Conservation (phyloP, 2,113 vertebrate species). For the Atrichornis clamosus region DNA sequence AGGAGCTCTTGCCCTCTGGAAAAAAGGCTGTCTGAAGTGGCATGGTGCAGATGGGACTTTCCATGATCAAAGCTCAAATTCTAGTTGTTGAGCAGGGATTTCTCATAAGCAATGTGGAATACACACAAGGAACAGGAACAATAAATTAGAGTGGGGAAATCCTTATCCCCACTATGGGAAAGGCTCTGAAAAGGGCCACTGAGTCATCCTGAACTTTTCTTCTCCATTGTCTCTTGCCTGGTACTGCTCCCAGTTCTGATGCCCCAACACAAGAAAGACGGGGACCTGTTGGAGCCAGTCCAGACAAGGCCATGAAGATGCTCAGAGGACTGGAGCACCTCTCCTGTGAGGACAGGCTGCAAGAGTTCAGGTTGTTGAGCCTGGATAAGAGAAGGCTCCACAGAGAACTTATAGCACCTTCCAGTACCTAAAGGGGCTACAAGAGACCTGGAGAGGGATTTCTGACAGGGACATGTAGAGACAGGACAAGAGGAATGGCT, state of each 20-base stretch:
- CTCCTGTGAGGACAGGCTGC: background rate
- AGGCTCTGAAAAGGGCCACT: background rate
- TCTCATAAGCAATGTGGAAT: background rate
- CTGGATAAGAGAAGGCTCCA: background rate
- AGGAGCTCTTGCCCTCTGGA: background rate
- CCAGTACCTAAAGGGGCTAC: background rate
- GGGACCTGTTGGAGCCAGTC: background rate
- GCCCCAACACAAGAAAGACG: background rate
- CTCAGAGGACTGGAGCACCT: background rate
- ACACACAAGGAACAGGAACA: background rate
- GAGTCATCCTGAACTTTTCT: background rate
- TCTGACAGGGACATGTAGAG: background rate
- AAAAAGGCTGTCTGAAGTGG: background rate
- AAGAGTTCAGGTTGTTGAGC: background rate
- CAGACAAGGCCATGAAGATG: background rate
- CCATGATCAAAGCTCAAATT: background rate
- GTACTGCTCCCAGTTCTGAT: background rate
- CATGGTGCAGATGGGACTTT: rapidly evolving
- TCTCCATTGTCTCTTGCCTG: background rate
- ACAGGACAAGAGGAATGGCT: background rate
- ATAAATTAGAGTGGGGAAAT: background rate
- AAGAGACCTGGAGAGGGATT: background rate
- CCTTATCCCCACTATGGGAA: background rate
- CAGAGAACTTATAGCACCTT: background rate
- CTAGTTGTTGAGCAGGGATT: background rate